Conservation (phyloP, 2,113 vertebrate genomes). For the Vireo altiloquus region DNA sequence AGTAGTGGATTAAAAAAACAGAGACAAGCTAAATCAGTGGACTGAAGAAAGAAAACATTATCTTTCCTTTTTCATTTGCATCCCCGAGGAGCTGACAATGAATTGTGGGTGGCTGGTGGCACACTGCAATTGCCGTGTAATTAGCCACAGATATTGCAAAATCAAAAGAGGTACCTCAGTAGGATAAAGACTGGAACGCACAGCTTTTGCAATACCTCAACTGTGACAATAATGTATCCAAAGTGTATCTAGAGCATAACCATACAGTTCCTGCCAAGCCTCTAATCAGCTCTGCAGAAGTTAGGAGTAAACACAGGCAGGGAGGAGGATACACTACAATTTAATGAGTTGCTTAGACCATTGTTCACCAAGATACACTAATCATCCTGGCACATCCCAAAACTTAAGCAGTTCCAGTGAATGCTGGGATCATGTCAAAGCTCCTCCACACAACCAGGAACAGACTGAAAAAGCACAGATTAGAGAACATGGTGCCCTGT, state of each 20-base stretch:
- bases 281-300: constrained; percentile 43
- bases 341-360: not conserved
- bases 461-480: not conserved
- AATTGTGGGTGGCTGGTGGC: constrained; percentile 17
- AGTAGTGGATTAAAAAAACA: not conserved
- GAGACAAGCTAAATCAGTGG: constrained; percentile 19
- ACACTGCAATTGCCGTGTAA: not conserved
- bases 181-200: not conserved
- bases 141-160: constrained; percentile 17
- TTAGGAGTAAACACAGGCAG: not conserved
- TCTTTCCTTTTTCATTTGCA: constrained; percentile 15
- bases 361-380: not conserved
- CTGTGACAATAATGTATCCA: constrained; percentile 61
- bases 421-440: not conserved
- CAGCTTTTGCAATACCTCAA: constrained; percentile 41
- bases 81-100: constrained; percentile 33
- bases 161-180: not conserved
- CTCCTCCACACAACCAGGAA: not conserved
- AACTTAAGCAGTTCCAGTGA: not conserved
- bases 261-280: constrained; percentile 48
- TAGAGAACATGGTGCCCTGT: not conserved
- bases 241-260: constrained; percentile 58
- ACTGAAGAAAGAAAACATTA: constrained; percentile 13
- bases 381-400: not conserved
- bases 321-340: not conserved